A percentile compares a stretch with the other conserved stretches of the same genome.
Conservation (phyloP, 2,113 vertebrate genomes). For the Salvelinus sp. region DNA sequence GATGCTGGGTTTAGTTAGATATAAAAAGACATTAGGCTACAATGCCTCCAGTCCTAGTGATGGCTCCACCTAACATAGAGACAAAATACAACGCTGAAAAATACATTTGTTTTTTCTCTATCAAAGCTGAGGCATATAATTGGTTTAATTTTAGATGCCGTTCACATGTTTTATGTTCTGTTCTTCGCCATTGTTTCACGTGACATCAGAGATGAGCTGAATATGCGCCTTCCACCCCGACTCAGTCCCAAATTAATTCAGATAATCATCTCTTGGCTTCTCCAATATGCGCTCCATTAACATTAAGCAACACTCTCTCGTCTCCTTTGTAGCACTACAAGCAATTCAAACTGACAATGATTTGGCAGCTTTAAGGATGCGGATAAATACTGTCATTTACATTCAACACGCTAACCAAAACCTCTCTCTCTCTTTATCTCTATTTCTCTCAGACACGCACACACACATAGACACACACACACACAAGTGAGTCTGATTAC, state of each 20-base stretch:
- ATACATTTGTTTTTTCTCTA: no score
- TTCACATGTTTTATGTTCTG: neutral
- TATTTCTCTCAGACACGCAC: neutral
- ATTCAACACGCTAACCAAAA: slow-evolving; percentile 29
- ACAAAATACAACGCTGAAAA: neutral
- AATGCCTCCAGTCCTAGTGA: neutral
- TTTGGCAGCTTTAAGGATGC: slow-evolving; percentile 42
- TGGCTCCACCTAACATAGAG: neutral
- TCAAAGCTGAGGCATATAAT: neutral
- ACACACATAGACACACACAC: slow-evolving; percentile 2
- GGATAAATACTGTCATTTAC: slow-evolving; percentile 52
- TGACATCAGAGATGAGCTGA: slow-evolving; percentile 28
- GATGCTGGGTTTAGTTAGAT: no score
- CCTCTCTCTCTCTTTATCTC: slow-evolving; percentile 6
- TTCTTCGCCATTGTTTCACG: slow-evolving; percentile 9
- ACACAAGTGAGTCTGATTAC: slow-evolving; percentile 10
- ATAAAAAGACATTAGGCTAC: no score
- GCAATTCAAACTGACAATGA: slow-evolving; percentile 48
- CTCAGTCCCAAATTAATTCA: slow-evolving; percentile 46
- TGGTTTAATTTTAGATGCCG: neutral
- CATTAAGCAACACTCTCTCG: slow-evolving; percentile 36
- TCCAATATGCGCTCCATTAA: slow-evolving; percentile 42
- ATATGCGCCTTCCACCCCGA: slow-evolving; percentile 11
- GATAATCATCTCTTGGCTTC: slow-evolving; percentile 54
- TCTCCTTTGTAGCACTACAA: slow-evolving; percentile 38